These are phyloP conservation scores for Melanargia galathea DNA, from an alignment of 2,888 invertebrate genomes.

Conservation along the genomic window DNA sequence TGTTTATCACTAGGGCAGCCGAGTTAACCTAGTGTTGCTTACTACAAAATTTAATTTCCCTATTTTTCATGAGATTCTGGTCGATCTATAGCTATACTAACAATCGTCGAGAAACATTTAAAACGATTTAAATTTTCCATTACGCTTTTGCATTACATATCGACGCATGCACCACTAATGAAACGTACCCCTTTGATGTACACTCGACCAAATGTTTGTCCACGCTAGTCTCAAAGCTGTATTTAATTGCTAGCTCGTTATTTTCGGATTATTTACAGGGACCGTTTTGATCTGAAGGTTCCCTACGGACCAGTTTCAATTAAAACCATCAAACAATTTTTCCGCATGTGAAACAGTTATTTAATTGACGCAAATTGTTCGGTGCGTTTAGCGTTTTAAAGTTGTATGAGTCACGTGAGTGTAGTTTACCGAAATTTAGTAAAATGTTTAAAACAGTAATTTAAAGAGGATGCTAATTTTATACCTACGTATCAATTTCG, in stretches of 20 bases:
- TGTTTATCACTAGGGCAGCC: no score
- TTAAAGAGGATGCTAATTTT: no score
- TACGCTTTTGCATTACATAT: conserved; percentile 31
- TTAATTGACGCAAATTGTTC: conserved; percentile 57
- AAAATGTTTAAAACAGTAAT: no score
- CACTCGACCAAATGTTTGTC: conserved; percentile 58
- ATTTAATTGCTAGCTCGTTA: conserved; percentile 81
- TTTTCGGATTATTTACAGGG: conserved; percentile 80
- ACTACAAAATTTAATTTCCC: no score
- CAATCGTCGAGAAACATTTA: background rate
- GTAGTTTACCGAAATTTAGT: conserved; percentile 2
- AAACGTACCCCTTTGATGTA: conserved; percentile 70
- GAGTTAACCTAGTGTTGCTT: no score
- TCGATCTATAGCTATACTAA: no score
- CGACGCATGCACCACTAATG: conserved; percentile 43
- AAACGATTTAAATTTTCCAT: conserved; percentile 34
- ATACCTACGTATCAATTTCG: no score
- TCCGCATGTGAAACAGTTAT: conserved; percentile 54
- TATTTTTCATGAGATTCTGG: no score
- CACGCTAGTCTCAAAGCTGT: conserved; percentile 71
- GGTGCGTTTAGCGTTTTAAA: conserved; percentile 19
- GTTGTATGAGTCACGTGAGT: background rate
- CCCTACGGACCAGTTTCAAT: conserved; percentile 49
- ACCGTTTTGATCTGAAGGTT: conserved; percentile 52
- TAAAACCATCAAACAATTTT: conserved; percentile 63